These are phyloP conservation scores for Pseudochirops cupreus DNA, from an alignment of 2,797 vertebrate species.

Conservation along the genomic window DNA sequence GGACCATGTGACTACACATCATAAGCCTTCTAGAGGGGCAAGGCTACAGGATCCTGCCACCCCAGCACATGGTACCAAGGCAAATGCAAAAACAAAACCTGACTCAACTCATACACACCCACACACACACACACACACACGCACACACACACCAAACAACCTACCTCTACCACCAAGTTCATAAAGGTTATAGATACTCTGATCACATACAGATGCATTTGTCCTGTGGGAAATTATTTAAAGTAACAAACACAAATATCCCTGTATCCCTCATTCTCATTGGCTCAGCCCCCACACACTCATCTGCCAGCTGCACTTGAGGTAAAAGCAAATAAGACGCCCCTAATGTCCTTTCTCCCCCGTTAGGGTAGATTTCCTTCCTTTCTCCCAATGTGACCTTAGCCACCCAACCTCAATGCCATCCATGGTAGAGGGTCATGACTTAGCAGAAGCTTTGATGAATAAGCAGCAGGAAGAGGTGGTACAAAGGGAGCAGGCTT, in stretches of 20 bases:
- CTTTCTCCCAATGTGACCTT: neutral
- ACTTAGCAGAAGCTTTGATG: neutral
- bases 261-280: neutral
- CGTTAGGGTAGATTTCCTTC: no score
- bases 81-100: neutral
- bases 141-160: neutral
- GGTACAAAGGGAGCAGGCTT: neutral
- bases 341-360: neutral
- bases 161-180: neutral
- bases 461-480: neutral
- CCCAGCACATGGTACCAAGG: neutral
- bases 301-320: neutral
- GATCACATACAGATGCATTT: neutral
- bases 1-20: neutral
- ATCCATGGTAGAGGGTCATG: neutral
- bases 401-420: neutral
- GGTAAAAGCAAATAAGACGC: neutral
- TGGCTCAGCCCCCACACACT: neutral
- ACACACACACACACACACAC: neutral
- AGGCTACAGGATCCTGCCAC: neutral
- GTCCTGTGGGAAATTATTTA: neutral
- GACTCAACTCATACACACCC: neutral
- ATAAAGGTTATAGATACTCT: neutral
- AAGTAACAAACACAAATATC: neutral
- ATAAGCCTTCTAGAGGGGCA: neutral